Conservation (phyloP, 2,797 vertebrate genomes). For the Hypotaenidia philippensis region DNA sequence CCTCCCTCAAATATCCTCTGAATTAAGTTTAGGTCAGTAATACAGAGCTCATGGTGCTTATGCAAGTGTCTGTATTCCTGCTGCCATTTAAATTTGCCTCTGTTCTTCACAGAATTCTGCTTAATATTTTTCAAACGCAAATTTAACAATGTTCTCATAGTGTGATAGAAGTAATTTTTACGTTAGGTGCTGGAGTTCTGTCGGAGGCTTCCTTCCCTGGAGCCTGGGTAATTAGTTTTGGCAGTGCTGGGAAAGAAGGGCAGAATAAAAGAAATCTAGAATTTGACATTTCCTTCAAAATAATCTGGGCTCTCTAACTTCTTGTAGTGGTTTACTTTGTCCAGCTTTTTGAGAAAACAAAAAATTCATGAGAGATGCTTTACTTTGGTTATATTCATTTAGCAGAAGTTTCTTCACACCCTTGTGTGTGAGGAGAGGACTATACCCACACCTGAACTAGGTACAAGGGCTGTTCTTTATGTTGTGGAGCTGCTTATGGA, state of each 20-base stretch:
- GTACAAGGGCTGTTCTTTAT: background rate
- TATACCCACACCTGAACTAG: accelerated
- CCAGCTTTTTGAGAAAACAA: background rate
- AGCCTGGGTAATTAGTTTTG: background rate
- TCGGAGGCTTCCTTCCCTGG: background rate
- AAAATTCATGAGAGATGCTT: background rate
- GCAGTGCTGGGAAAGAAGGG: background rate
- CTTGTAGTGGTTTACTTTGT: background rate
- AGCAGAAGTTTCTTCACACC: background rate
- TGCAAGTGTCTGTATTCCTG: background rate
- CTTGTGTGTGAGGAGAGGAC: background rate
- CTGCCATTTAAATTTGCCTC: background rate
- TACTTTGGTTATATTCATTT: background rate
- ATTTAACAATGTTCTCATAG: background rate
- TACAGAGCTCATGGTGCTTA: background rate
- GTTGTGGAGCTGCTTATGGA: background rate
- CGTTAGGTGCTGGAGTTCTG: background rate
- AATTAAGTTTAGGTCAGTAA: background rate
- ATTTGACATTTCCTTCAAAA: background rate
- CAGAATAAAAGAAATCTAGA: background rate
- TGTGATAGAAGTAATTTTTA: background rate
- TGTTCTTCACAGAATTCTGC: background rate
- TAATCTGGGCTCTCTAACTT: background rate
- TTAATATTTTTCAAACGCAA: background rate
- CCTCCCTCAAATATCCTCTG: background rate